Conservation (phyloP, 2,113 vertebrate genomes). For the Eublepharis macularius region DNA sequence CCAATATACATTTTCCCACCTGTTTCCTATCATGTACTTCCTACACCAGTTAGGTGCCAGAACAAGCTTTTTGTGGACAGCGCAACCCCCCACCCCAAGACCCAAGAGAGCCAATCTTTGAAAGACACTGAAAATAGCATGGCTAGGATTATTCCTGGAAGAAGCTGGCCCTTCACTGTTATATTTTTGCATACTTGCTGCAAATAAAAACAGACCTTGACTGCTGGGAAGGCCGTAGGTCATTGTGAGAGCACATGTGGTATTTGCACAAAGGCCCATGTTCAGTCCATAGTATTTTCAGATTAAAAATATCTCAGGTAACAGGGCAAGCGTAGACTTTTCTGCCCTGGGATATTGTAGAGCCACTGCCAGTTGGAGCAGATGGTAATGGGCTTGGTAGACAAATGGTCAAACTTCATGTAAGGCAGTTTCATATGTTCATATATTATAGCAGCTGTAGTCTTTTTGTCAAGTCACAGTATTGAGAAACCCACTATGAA, state of each 20-base stretch:
- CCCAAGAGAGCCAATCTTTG: not conserved
- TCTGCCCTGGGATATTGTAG: not conserved
- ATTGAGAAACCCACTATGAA: conserved; percentile 11
- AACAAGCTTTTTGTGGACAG: not conserved
- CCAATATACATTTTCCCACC: conserved; percentile 1
- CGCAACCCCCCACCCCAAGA: not conserved
- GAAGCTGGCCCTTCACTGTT: conserved; percentile 30
- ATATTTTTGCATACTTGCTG: conserved; percentile 18
- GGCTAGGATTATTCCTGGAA: conserved; percentile 28
- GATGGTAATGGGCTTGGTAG: not conserved
- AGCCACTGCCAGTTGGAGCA: not conserved
- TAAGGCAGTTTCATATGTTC: not conserved
- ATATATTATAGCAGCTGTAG: not conserved
- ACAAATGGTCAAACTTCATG: not conserved
- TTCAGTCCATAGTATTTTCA: not conserved
- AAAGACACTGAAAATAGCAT: conserved; percentile 27
- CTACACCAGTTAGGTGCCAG: conserved; percentile 1
- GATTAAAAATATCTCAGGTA: not conserved
- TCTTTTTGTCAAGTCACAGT: not conserved
- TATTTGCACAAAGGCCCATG: not conserved
- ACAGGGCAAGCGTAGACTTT: not conserved
- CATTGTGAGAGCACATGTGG: not conserved
- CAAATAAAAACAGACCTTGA: conserved; percentile 38
- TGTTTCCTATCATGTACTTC: conserved; percentile 32
- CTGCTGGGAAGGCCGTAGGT: not conserved